Conservation (phyloP, 1,140 invertebrate genomes). For the Ooceraea biroi region DNA sequence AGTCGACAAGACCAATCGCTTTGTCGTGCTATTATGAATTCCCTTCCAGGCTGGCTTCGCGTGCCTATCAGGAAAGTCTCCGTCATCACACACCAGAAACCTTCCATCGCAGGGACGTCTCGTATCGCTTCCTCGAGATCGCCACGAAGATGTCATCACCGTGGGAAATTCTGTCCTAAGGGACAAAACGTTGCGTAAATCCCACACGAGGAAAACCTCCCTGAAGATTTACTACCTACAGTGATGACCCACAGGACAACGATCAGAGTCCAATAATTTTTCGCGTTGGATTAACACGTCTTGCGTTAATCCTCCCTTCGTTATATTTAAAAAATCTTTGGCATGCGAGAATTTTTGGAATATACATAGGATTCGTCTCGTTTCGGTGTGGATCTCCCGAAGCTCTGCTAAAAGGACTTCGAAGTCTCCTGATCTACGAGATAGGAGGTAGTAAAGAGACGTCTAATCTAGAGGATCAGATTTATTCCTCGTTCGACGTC, state of each 20-base stretch:
- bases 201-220: conserved; percentile 2
- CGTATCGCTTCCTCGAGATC: conserved; percentile 15
- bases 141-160: conserved; percentile 8
- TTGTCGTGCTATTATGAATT: conserved; percentile 72
- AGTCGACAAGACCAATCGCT: conserved; percentile 71
- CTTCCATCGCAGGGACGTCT: conserved; percentile 21
- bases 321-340: conserved; percentile 45
- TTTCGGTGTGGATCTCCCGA: conserved; percentile 27
- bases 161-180: not conserved
- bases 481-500: not conserved
- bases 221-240: not conserved
- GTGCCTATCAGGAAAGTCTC: not conserved
- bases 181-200: not conserved
- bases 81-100: conserved; percentile 22
- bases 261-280: conserved; percentile 23
- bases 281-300: not conserved
- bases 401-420: conserved; percentile 19
- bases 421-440: not conserved
- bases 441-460: not conserved
- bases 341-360: conserved; percentile 43
- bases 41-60: conserved; percentile 43
- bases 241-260: not conserved
- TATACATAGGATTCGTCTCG: not conserved
- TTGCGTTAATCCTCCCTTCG: conserved; percentile 20
- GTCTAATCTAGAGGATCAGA: not conserved